Evolutionary conservation across 2,797 vertebrate species (phyloP).

Genomic region (Xenopus petersii): DNA sequence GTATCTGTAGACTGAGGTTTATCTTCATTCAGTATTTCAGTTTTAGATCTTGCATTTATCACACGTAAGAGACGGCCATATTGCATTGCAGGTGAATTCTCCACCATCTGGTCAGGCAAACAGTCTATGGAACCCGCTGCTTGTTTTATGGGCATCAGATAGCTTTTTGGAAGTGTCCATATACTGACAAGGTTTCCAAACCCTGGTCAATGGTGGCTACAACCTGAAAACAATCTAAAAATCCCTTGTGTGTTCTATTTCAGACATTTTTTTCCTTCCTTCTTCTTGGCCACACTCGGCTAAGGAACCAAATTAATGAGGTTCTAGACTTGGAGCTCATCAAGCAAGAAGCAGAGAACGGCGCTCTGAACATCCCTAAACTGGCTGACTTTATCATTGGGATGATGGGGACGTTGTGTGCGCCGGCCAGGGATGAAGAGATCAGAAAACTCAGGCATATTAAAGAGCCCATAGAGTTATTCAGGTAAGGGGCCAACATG

Average conservation of each 20-base stretch:
- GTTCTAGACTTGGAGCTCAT: slow-evolving; percentile 88
- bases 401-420: slow-evolving; percentile 91
- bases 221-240: too few relatives aligned
- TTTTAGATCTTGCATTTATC: too few relatives aligned
- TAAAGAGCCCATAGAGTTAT: slow-evolving; percentile 81
- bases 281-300: slow-evolving; percentile 79
- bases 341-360: slow-evolving; percentile 91
- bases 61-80: too few relatives aligned
- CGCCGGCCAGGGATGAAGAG: slow-evolving; percentile 85
- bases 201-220: too few relatives aligned
- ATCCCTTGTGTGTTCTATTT: slow-evolving; percentile 51
- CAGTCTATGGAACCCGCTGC: too few relatives aligned
- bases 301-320: slow-evolving; percentile 83
- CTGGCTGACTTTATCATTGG: slow-evolving; percentile 85
- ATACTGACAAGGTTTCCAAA: too few relatives aligned
- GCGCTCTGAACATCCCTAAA: slow-evolving; percentile 81
- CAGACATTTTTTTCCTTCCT: slow-evolving; percentile 88
- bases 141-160: too few relatives aligned
- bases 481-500: slow-evolving; percentile 74
- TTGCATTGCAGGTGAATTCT: too few relatives aligned
- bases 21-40: too few relatives aligned
- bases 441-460: slow-evolving; percentile 81
- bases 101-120: too few relatives aligned
- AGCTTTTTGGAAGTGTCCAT: too few relatives aligned
- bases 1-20: too few relatives aligned